phyloP scores from a whole-genome alignment of 2,113 vertebrate species.

The Cisticola juncidis region DNA sequence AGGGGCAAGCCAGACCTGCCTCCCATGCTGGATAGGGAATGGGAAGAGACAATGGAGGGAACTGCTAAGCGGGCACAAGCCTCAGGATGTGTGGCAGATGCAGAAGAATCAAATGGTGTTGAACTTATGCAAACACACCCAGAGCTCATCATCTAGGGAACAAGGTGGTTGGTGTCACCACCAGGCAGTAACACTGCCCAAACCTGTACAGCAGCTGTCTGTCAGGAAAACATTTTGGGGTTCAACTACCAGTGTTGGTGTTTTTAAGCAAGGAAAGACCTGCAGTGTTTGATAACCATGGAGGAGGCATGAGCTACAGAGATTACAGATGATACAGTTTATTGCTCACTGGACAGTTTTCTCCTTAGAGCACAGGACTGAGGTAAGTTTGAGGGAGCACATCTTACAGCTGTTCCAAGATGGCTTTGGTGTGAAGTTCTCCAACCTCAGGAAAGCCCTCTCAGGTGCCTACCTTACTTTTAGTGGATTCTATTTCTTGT shows the following conservation, averaged over 20 bases:
- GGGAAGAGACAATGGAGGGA: not conserved
- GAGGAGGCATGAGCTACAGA: not conserved
- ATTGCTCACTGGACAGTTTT: not conserved
- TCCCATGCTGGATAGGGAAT: rapidly evolving
- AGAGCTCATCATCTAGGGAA: rapidly evolving
- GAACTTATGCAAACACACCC: not conserved
- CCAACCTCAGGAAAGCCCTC: rapidly evolving
- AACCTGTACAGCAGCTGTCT: not conserved
- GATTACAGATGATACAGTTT: not conserved
- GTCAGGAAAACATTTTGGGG: not conserved
- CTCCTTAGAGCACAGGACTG: not conserved
- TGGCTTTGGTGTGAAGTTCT: not conserved
- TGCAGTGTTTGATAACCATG: not conserved
- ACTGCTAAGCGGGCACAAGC: not conserved
- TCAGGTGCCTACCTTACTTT: too few relatives aligned
- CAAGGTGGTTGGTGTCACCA: not conserved
- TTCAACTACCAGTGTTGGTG: not conserved
- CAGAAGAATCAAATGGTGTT: not conserved
- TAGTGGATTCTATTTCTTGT: not conserved
- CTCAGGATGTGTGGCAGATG: rapidly evolving
- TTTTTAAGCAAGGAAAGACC: not conserved
- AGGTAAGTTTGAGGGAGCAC: not conserved
- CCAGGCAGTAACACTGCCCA: not conserved
- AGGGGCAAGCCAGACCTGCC: not conserved
- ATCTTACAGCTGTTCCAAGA: not conserved